A percentile compares a stretch with the other conserved stretches of the same genome.
phyloP scores from a whole-genome alignment of 1,140 invertebrate species.

The Drosophila pallidifrons region DNA sequence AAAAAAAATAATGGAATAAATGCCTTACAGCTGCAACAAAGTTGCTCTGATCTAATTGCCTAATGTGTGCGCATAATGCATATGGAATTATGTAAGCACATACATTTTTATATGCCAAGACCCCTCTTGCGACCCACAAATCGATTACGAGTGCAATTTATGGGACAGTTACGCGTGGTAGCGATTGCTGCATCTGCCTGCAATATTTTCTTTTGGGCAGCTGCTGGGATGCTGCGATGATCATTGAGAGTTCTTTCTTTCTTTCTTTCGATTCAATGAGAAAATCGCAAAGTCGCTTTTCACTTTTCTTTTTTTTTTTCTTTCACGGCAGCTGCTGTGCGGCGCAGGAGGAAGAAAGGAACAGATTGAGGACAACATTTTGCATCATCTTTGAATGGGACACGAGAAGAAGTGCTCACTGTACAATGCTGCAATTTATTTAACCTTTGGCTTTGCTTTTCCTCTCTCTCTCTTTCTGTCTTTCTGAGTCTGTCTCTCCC shows the following conservation, averaged over 20 bases:
- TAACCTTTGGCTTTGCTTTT: conserved; percentile 48
- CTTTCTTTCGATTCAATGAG: conserved; percentile 27
- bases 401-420: conserved; percentile 6
- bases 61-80: conserved; percentile 67
- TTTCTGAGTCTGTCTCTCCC: conserved; percentile 4
- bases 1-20: conserved; percentile 15
- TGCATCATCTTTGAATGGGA: conserved; percentile 68
- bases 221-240: conserved; percentile 32
- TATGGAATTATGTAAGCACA: conserved; percentile 58
- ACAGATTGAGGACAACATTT: conserved; percentile 53
- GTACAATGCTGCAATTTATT: conserved; percentile 35
- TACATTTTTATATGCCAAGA: conserved; percentile 13
- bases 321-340: conserved; percentile 56
- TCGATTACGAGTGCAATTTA: conserved; percentile 72
- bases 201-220: conserved; percentile 32
- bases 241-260: conserved; percentile 20
- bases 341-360: conserved; percentile 25
- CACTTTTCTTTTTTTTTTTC: conserved; percentile 45
- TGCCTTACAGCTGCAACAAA: conserved; percentile 47
- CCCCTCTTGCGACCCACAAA: conserved; percentile 48
- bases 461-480: background rate
- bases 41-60: conserved; percentile 60
- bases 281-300: conserved; percentile 69
- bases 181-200: conserved; percentile 35
- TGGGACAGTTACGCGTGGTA: conserved; percentile 56